phyloP scores from a whole-genome alignment of 2,888 invertebrate species.

The Notocelia uddmanniana region DNA sequence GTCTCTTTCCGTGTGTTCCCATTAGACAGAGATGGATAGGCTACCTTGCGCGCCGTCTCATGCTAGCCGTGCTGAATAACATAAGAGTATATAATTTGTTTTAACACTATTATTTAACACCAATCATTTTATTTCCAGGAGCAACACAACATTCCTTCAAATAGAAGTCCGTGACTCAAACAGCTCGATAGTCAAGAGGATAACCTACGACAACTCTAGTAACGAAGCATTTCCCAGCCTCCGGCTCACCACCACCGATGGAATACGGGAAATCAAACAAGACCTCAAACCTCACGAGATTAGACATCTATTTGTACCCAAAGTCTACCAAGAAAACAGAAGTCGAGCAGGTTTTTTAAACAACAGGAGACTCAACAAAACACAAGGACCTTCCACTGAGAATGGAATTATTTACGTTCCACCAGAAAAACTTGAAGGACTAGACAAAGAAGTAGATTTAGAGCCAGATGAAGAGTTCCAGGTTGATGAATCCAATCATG shows the following conservation, averaged over 20 bases:
- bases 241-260: constrained; percentile 73
- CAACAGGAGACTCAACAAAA: constrained; percentile 71
- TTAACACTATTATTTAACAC: background rate
- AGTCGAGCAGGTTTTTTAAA: constrained; percentile 76
- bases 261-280: constrained; percentile 72
- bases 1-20: no score
- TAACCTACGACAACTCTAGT: constrained; percentile 76
- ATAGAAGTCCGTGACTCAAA: constrained; percentile 77
- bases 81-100: no score
- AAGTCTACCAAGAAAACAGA: constrained; percentile 72
- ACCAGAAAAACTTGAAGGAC: constrained; percentile 78
- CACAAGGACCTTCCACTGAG: constrained; percentile 67
- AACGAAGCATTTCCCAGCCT: constrained; percentile 70
- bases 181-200: constrained; percentile 72
- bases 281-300: constrained; percentile 80
- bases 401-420: constrained; percentile 75
- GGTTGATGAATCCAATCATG: constrained; percentile 84
- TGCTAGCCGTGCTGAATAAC: no score
- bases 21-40: no score
- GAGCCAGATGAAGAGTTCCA: constrained; percentile 84
- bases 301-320: constrained; percentile 76
- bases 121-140: constrained; percentile 67
- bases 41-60: no score
- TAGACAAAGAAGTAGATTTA: constrained; percentile 77
- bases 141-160: constrained; percentile 79